Conservation (phyloP, 2,888 invertebrate genomes). For the Furcula furcula region DNA sequence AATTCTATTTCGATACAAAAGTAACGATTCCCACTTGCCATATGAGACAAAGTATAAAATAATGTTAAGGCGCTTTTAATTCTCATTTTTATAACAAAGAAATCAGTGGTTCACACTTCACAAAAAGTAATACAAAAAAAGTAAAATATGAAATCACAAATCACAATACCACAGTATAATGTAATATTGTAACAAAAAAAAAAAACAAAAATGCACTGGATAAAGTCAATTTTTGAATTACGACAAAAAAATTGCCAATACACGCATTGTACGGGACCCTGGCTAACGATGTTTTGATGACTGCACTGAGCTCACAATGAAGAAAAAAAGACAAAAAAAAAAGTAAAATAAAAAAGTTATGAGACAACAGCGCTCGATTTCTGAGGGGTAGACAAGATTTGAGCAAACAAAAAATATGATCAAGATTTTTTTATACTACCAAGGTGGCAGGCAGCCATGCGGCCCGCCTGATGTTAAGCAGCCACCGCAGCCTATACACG, state of each 20-base stretch:
- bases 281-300: constrained; percentile 78
- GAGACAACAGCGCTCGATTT: constrained; percentile 45
- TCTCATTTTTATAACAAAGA: constrained; percentile 30
- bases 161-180: constrained; percentile 40
- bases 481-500: no score
- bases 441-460: no score
- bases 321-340: constrained; percentile 54
- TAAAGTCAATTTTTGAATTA: constrained; percentile 62
- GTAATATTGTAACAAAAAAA: constrained; percentile 50
- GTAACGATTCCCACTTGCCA: constrained; percentile 14
- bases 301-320: constrained; percentile 56
- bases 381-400: constrained; percentile 25
- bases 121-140: constrained; percentile 14
- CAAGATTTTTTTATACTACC: no score
- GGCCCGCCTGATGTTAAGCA: no score
- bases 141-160: constrained; percentile 21
- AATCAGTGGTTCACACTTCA: constrained; percentile 37
- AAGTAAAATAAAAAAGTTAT: constrained; percentile 39
- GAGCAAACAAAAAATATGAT: constrained; percentile 24
- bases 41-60: constrained; percentile 20
- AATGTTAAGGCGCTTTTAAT: constrained; percentile 34
- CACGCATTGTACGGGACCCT: constrained; percentile 48
- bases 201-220: constrained; percentile 37
- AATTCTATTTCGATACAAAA: constrained; percentile 3
- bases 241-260: constrained; percentile 73